phyloP scores from a whole-genome alignment of 2,888 invertebrate genomes.

The Hetaerina titia region DNA sequence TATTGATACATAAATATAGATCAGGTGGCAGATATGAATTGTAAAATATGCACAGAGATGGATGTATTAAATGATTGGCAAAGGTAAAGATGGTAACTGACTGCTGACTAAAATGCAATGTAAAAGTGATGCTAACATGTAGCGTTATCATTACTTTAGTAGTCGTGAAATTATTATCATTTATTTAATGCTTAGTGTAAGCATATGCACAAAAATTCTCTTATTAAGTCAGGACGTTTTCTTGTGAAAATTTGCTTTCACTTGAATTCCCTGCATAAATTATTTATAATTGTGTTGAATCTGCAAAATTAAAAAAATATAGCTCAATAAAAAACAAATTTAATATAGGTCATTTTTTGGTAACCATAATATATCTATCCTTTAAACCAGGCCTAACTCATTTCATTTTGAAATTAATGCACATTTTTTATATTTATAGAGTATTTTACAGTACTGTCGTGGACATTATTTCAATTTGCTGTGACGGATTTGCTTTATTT shows the following conservation, averaged over 20 bases:
- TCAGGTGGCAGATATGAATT: not conserved
- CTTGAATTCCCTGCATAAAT: not conserved
- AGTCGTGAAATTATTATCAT: slow-evolving; percentile 20
- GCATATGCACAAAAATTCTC: slow-evolving; percentile 12
- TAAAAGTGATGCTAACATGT: not conserved
- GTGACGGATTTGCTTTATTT: not conserved
- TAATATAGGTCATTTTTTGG: not conserved
- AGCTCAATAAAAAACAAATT: not conserved
- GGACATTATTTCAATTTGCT: not conserved
- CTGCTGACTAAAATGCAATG: not conserved
- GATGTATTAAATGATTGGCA: not conserved
- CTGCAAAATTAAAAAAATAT: not conserved
- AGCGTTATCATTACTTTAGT: not conserved
- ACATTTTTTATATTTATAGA: slow-evolving; percentile 5
- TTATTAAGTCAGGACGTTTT: not conserved
- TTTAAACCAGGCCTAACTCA: not conserved
- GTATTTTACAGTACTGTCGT: not conserved
- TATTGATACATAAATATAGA: not conserved
- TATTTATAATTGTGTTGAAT: slow-evolving; percentile 24
- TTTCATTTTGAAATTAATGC: not conserved
- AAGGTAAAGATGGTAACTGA: not conserved
- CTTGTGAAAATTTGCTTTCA: not conserved
- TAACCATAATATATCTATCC: not conserved
- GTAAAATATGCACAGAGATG: slow-evolving; percentile 38
- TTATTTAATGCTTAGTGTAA: not conserved